Evolutionary conservation across 1,140 invertebrate genomes (phyloP).

Genomic region (Habropoda laboriosa): DNA sequence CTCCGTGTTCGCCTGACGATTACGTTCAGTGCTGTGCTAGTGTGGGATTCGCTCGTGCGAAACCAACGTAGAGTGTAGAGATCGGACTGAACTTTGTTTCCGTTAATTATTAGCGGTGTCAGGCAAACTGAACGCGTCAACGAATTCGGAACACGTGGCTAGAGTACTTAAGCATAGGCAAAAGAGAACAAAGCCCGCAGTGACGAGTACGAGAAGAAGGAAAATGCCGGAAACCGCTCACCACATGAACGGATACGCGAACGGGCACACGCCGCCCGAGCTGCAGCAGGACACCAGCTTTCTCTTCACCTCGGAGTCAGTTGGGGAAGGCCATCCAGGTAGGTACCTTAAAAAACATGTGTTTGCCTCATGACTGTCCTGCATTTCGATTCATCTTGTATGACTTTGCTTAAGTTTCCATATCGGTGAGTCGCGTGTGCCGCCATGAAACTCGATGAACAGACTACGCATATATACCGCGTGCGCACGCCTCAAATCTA

Average conservation of each 20-base stretch:
- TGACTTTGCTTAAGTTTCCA: neutral
- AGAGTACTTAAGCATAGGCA: neutral
- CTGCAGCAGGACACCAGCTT: slow-evolving; percentile 93
- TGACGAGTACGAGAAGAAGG: slow-evolving; percentile 68
- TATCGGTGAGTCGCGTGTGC: slow-evolving; percentile 34
- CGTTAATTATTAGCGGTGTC: neutral
- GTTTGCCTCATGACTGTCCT: slow-evolving; percentile 21
- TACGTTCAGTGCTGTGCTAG: slow-evolving; percentile 64
- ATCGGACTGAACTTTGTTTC: neutral
- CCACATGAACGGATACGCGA: slow-evolving; percentile 88
- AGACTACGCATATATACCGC: slow-evolving; percentile 9
- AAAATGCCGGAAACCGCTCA: slow-evolving; percentile 88
- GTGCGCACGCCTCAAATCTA: slow-evolving; percentile 29
- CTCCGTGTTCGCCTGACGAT: slow-evolving; percentile 53
- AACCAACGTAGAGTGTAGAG: slow-evolving; percentile 31
- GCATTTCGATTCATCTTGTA: neutral
- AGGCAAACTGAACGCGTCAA: neutral
- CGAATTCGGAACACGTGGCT: slow-evolving; percentile 4
- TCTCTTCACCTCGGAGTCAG: slow-evolving; percentile 99
- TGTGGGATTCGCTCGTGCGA: slow-evolving; percentile 28
- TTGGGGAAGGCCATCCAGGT: slow-evolving; percentile 99
- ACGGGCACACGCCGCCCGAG: slow-evolving; percentile 88
- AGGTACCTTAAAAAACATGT: slow-evolving; percentile 63
- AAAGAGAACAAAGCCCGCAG: neutral
- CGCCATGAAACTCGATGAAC: slow-evolving; percentile 52